Evolutionary conservation across 2,888 invertebrate genomes (phyloP).

Genomic region (Eupithecia vulgata): DNA sequence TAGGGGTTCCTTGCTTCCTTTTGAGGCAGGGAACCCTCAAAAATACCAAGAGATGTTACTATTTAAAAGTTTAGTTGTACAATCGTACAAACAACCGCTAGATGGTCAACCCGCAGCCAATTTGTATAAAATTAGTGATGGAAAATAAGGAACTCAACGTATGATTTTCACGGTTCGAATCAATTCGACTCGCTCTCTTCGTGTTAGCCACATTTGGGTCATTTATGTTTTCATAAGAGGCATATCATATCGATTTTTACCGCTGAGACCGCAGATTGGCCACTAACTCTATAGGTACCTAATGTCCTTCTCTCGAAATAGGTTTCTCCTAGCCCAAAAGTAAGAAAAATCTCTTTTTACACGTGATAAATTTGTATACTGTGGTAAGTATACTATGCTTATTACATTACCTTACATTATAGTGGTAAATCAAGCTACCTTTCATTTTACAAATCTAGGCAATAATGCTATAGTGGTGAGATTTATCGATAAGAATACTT

Average conservation of each 20-base stretch:
- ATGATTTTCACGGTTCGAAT: slow-evolving; percentile 9
- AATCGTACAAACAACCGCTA: not conserved
- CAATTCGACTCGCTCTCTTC: slow-evolving; percentile 27
- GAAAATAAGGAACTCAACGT: not conserved
- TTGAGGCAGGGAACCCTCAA: too few relatives aligned
- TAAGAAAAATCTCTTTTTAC: not conserved
- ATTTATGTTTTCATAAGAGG: slow-evolving; percentile 37
- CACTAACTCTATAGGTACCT: too few relatives aligned
- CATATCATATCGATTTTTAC: slow-evolving; percentile 38
- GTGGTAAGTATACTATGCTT: too few relatives aligned
- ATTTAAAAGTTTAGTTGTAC: not conserved
- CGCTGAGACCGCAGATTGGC: too few relatives aligned
- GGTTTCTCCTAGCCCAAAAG: not conserved
- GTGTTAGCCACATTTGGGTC: slow-evolving; percentile 42
- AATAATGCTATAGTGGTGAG: slow-evolving; percentile 18
- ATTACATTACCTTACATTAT: too few relatives aligned
- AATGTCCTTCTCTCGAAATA: not conserved
- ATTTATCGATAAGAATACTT: slow-evolving; percentile 1
- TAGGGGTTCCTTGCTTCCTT: too few relatives aligned
- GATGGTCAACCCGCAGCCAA: not conserved
- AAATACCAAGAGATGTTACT: not conserved
- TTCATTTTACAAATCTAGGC: not conserved
- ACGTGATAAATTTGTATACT: too few relatives aligned
- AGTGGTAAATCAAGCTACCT: too few relatives aligned
- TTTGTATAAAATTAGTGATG: not conserved